phyloP scores from a whole-genome alignment of 2,113 vertebrate species.

The Crotalus viridis region DNA sequence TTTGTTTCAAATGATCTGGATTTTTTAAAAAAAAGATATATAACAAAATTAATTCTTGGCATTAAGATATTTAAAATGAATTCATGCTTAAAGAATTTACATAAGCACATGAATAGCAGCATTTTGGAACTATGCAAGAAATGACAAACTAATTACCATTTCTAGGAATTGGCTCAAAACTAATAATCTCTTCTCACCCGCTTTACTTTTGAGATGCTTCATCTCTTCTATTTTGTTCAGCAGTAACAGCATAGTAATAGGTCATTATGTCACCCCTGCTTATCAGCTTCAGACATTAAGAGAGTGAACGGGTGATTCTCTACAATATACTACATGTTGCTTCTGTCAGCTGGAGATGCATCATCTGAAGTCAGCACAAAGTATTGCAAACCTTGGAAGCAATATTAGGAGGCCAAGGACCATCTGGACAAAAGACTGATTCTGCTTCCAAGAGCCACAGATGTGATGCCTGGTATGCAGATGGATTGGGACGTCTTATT shows the following conservation, averaged over 20 bases:
- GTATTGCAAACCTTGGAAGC: constrained; percentile 65
- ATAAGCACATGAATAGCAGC: neutral
- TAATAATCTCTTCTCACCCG: neutral
- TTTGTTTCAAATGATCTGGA: neutral
- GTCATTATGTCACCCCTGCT: neutral
- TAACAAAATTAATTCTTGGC: neutral
- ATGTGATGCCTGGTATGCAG: constrained; percentile 41
- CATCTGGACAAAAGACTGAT: constrained; percentile 49
- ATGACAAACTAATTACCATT: neutral
- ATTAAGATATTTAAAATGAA: neutral
- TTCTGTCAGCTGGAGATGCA: constrained; percentile 57
- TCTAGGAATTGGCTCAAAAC: neutral
- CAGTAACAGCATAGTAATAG: neutral
- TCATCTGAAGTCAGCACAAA: constrained; percentile 54
- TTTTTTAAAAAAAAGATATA: neutral
- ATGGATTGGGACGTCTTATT: constrained; percentile 47
- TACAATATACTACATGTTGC: constrained; percentile 48
- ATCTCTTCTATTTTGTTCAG: neutral
- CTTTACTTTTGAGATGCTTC: neutral
- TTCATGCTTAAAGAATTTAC: neutral
- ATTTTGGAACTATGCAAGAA: neutral
- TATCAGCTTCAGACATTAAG: constrained; percentile 14
- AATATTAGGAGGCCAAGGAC: constrained; percentile 67
- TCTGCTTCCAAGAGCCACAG: constrained; percentile 38
- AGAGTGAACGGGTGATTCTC: constrained; percentile 34